Percentiles rank a stretch among this genome's conserved stretches.
Evolutionary conservation across 2,888 invertebrate species (phyloP).

Genomic region (Calameuta pallipes): DNA sequence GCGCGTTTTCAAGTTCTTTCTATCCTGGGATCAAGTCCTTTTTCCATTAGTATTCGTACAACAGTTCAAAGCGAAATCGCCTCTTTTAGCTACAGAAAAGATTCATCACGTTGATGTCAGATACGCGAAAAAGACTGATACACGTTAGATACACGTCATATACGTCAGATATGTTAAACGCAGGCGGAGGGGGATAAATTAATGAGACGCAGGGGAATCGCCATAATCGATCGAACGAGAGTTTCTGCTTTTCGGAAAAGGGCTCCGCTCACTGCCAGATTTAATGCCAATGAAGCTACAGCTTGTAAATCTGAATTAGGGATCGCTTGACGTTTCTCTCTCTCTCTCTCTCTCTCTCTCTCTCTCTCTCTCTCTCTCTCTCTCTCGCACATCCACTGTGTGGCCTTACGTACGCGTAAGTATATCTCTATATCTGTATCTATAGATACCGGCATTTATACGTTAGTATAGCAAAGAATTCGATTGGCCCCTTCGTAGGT

Average conservation of each 20-base stretch:
- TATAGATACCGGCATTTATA: neutral
- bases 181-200: neutral
- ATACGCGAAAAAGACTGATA: neutral
- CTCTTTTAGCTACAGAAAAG: neutral
- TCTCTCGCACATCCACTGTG: neutral
- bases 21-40: neutral
- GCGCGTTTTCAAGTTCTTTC: neutral
- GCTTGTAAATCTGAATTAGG: slow-evolving; percentile 43
- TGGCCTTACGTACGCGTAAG: neutral
- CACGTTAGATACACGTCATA: neutral
- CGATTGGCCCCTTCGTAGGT: neutral
- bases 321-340: neutral
- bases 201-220: neutral
- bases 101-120: neutral
- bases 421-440: neutral
- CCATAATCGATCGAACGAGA: slow-evolving; percentile 22
- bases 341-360: too few relatives aligned
- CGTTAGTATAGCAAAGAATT: neutral
- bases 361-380: too few relatives aligned
- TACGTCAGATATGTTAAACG: neutral
- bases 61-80: neutral
- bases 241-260: slow-evolving; percentile 1
- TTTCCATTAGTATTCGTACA: neutral
- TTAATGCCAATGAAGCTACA: slow-evolving; percentile 35
- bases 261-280: slow-evolving; percentile 35